Conservation (phyloP, 2,113 vertebrate genomes). For the Xenus cinereus region DNA sequence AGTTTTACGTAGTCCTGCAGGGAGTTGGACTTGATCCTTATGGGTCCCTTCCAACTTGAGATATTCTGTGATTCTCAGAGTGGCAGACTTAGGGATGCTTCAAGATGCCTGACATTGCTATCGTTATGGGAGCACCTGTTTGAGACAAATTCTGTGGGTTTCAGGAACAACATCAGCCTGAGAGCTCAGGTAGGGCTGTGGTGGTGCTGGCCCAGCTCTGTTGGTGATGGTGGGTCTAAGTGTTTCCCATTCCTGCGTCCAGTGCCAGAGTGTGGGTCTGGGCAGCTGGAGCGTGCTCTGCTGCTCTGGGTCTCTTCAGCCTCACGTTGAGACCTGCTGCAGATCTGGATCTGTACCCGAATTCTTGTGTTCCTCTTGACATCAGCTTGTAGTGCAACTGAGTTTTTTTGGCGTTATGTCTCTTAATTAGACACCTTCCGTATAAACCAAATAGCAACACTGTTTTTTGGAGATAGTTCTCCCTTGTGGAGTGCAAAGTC, state of each 20-base stretch:
- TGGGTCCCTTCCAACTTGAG: no score
- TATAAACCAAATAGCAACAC: fast-evolving
- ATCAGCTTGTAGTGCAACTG: not conserved
- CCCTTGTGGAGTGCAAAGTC: not conserved
- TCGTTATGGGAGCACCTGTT: no score
- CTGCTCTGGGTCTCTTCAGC: fast-evolving
- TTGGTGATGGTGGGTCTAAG: not conserved
- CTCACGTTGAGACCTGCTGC: not conserved
- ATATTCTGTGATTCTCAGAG: not conserved
- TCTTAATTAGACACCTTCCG: not conserved
- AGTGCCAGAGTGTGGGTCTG: not conserved
- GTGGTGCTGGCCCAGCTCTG: fast-evolving
- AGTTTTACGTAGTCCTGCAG: no score
- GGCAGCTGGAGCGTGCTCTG: not conserved
- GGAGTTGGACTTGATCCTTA: no score
- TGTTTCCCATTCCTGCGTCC: not conserved
- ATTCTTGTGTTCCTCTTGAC: not conserved
- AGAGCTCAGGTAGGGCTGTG: not conserved
- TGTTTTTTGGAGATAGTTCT: not conserved
- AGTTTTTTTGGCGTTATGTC: not conserved
- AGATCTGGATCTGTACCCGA: not conserved
- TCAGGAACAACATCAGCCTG: not conserved
- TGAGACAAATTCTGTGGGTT: not conserved
- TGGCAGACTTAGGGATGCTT: not conserved
- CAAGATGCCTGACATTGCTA: not conserved